Conservation (phyloP, 2,888 invertebrate species). For the Macropis europaea region DNA sequence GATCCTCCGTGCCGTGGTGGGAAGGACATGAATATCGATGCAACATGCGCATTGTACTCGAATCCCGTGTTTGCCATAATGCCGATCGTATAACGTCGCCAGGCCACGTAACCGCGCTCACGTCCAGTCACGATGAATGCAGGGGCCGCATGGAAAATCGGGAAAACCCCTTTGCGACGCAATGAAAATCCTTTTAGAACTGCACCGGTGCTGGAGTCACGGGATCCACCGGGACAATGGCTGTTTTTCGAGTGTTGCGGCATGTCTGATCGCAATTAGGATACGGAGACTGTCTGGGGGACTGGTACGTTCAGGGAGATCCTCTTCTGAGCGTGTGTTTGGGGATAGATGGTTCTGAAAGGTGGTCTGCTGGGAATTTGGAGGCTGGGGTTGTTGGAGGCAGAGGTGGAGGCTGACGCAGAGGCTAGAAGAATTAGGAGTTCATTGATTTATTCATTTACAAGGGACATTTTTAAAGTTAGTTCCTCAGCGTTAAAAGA, state of each 20-base stretch:
- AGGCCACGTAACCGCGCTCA: conserved; percentile 42
- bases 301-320: too few species aligned
- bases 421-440: too few species aligned
- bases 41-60: conserved; percentile 60
- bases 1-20: conserved; percentile 8
- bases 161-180: conserved; percentile 35
- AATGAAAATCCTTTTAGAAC: conserved; percentile 66
- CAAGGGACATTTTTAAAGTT: too few species aligned
- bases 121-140: conserved; percentile 28
- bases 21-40: conserved; percentile 62
- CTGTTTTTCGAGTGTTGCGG: conserved; percentile 24
- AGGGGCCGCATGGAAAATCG: conserved; percentile 26
- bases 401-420: too few species aligned
- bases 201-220: conserved; percentile 18
- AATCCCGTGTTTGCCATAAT: conserved; percentile 50
- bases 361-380: too few species aligned
- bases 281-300: too few species aligned
- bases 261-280: conserved; percentile 32
- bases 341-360: too few species aligned
- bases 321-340: too few species aligned
- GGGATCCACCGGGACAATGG: conserved; percentile 17
- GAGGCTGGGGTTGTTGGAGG: too few species aligned
- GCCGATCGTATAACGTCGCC: conserved; percentile 44
- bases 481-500: too few species aligned
- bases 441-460: too few species aligned